Percentiles rank a stretch among this genome's conserved stretches.
Conservation (phyloP, 2,888 invertebrate genomes). For the Drosophila meridionalis region DNA sequence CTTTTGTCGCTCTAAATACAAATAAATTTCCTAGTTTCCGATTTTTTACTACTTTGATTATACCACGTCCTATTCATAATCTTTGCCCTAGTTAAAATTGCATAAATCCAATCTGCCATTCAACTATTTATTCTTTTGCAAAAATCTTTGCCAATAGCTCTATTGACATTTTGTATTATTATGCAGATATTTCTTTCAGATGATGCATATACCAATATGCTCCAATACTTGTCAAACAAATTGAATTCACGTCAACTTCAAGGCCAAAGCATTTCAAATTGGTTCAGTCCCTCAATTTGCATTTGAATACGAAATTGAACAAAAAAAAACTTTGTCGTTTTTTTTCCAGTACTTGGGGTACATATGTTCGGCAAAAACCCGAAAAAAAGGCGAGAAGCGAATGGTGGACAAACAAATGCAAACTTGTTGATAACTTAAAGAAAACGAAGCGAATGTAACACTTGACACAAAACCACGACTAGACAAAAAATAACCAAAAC, state of each 20-base stretch:
- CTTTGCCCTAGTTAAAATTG: neutral
- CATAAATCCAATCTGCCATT: neutral
- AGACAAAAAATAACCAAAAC: constrained; percentile 4
- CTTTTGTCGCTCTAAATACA: neutral
- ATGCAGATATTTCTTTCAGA: constrained; percentile 43
- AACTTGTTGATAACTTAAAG: constrained; percentile 33
- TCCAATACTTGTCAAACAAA: constrained; percentile 29
- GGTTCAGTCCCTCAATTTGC: constrained; percentile 66
- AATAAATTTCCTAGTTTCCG: neutral
- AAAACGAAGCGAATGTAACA: constrained; percentile 31
- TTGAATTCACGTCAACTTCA: constrained; percentile 58
- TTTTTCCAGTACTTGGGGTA: constrained; percentile 43
- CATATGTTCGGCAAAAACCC: constrained; percentile 55
- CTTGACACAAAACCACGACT: constrained; percentile 38
- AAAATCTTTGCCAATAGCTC: neutral
- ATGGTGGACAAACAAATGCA: constrained; percentile 24
- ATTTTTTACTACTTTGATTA: neutral
- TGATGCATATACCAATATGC: constrained; percentile 16
- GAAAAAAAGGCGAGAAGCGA: constrained; percentile 36
- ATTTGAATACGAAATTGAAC: constrained; percentile 59
- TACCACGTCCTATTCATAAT: neutral
- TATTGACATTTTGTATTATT: constrained; percentile 23
- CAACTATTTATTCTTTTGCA: neutral
- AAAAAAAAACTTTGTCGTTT: constrained; percentile 14
- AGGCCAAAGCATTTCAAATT: constrained; percentile 76